These are phyloP conservation scores for Bellardia pandia DNA, from an alignment of 2,888 invertebrate genomes.

Conservation along the genomic window DNA sequence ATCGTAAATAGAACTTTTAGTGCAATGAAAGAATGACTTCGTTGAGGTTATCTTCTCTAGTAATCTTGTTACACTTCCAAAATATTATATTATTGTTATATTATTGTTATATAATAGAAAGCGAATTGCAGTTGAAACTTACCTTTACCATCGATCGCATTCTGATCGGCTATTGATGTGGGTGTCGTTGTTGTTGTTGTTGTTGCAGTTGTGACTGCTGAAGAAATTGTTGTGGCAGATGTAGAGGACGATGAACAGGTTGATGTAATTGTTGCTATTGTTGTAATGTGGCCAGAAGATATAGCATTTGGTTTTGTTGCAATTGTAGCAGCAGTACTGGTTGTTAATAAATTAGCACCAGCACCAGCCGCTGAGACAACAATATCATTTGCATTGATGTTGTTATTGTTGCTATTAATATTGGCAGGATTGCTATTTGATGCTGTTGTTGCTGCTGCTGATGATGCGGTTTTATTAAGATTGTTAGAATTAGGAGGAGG, in stretches of 20 bases:
- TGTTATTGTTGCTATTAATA: constrained; percentile 72
- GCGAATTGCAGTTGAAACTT: constrained; percentile 77
- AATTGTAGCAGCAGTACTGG: constrained; percentile 70
- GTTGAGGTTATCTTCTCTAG: too few species aligned
- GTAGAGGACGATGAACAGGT: constrained; percentile 57
- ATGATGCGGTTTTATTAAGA: constrained; percentile 58
- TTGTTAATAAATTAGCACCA: constrained; percentile 69
- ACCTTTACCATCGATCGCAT: constrained; percentile 85
- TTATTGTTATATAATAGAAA: too few species aligned
- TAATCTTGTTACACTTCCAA: too few species aligned
- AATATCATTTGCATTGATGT: constrained; percentile 66
- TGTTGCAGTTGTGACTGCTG: constrained; percentile 69
- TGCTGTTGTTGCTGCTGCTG: constrained; percentile 60
- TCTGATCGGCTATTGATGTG: constrained; percentile 75
- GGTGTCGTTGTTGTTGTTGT: constrained; percentile 71
- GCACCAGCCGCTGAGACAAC: constrained; percentile 56
- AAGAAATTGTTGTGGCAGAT: constrained; percentile 59
- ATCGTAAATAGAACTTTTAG: too few species aligned
- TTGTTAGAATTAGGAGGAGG: constrained; percentile 70
- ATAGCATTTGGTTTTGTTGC: constrained; percentile 65
- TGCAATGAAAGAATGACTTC: too few species aligned
- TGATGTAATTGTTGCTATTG: constrained; percentile 62
- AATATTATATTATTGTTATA: too few species aligned
- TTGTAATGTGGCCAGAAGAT: constrained; percentile 49
- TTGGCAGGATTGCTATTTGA: constrained; percentile 76